These are phyloP conservation scores for Syngnathus acus DNA, from an alignment of 2,797 vertebrate genomes.

Conservation along the genomic window DNA sequence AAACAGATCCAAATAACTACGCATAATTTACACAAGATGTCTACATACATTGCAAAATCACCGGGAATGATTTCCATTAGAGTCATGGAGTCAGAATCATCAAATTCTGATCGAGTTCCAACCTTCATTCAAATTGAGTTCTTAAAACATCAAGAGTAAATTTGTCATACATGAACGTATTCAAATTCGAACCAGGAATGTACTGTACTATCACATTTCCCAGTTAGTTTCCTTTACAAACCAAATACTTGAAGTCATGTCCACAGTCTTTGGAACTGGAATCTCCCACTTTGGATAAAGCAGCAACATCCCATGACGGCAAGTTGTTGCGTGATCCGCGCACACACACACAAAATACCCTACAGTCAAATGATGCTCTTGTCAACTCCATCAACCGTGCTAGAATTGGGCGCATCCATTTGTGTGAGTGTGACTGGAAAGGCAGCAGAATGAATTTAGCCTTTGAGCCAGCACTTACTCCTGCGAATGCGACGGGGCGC, in stretches of 20 bases:
- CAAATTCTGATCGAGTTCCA: slow-evolving; percentile 6
- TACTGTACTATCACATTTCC: slow-evolving; percentile 7
- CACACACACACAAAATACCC: neutral
- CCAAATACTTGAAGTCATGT: slow-evolving; percentile 1
- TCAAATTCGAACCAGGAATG: slow-evolving; percentile 4
- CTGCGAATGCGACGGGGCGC: slow-evolving; percentile 17
- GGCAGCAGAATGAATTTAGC: slow-evolving; percentile 8
- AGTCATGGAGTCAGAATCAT: neutral
- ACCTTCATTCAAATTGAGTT: neutral
- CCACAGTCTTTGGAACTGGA: slow-evolving; percentile 47
- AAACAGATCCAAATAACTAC: neutral
- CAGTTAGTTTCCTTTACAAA: slow-evolving; percentile 7
- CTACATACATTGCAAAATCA: neutral
- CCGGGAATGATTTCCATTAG: neutral
- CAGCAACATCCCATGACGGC: slow-evolving; percentile 6
- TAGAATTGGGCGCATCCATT: slow-evolving; percentile 10
- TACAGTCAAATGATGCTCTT: neutral
- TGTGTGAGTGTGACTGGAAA: slow-evolving; percentile 3
- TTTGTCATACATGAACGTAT: neutral
- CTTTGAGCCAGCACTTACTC: slow-evolving; percentile 19
- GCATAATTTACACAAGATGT: neutral
- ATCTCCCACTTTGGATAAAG: slow-evolving; percentile 18
- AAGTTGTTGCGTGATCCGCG: neutral
- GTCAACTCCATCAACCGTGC: slow-evolving; percentile 4
- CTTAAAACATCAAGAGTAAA: slow-evolving; percentile 3